These are phyloP conservation scores for Macquaria australasica DNA, from an alignment of 2,113 vertebrate genomes.

Conservation along the genomic window DNA sequence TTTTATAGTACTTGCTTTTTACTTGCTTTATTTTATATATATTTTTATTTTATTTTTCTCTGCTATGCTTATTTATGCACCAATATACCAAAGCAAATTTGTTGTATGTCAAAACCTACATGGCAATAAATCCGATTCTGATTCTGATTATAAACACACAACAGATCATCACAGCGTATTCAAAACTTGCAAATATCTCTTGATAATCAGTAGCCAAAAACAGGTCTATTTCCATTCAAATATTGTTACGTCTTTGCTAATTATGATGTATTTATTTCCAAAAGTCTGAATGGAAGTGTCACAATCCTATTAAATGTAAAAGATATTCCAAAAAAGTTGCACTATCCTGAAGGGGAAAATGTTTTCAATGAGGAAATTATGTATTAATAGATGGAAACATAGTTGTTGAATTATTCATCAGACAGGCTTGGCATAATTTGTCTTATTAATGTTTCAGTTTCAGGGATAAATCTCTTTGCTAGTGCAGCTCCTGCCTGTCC, in stretches of 20 bases:
- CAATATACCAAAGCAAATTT: too few relatives aligned
- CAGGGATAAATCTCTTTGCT: constrained; percentile 31
- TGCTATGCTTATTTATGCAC: too few relatives aligned
- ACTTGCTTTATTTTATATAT: too few relatives aligned
- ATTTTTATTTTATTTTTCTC: too few relatives aligned
- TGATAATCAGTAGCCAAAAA: neutral
- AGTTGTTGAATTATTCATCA: constrained; percentile 60
- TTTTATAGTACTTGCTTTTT: too few relatives aligned
- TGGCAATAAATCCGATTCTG: too few relatives aligned
- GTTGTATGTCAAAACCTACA: too few relatives aligned
- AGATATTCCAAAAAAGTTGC: neutral
- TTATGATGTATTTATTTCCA: neutral
- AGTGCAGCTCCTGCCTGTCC: constrained; percentile 26
- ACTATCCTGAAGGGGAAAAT: constrained; percentile 15
- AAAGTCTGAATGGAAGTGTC: neutral
- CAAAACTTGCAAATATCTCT: neutral
- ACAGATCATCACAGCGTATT: neutral
- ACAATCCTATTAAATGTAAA: neutral
- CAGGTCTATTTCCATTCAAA: neutral
- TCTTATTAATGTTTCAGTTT: constrained; percentile 54
- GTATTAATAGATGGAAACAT: constrained; percentile 44
- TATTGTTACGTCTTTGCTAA: neutral
- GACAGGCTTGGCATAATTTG: constrained; percentile 34
- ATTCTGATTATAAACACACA: neutral
- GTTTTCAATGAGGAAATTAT: constrained; percentile 41